Evolutionary conservation across 1,140 invertebrate species (phyloP), one percentile per base, ranked within the genome.

Genomic region (Olivierus martensii): DNA sequence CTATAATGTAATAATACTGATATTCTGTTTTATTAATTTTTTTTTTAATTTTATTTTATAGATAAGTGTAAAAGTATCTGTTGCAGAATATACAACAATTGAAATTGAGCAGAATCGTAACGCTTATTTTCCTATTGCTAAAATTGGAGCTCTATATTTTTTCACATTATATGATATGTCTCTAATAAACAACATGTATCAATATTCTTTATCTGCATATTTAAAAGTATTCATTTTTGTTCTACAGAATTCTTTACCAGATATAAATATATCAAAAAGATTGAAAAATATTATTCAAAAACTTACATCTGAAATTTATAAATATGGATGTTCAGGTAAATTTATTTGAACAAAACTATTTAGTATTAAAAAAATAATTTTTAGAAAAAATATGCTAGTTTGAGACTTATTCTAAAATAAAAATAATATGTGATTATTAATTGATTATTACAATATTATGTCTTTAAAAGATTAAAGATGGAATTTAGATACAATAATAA

Each of bases 161-260:
- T 93, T 92, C 65, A 83, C 89, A 3, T 67, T 94, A 9, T 77
- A 82, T 0, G 86, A 92, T 63, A 84, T 92, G 83, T 78, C 84
- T 0, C 71, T 74, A 0, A 81, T 94, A 0, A 88, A 87, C 66
- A 70, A 76, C 11, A 93, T 93, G 87, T 94, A 94, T 65, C 87
- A 93, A 61, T 91, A 91, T 67, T 89, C 87, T 0, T 67, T 94
- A 19, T 77, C 74, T 4, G 79, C 81, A 2, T 88, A 87, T 60
- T 64, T 87, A 3, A 78, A 84, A 50, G 82, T 92, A 1, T 92
- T 92, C 62, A 72, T 75, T 14, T 81, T 77, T 61, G 87, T 87
- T 0, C 66, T 92, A 28, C 78, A 76, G 49, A 87, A 85, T 66
- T 79, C 85, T 7, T 70, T 85, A 60, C 82, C 84, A 0, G 82